A percentile compares a stretch with the other conserved stretches of the same genome.
Conservation (phyloP, 1,140 invertebrate species). For the Sinella curviseta region DNA sequence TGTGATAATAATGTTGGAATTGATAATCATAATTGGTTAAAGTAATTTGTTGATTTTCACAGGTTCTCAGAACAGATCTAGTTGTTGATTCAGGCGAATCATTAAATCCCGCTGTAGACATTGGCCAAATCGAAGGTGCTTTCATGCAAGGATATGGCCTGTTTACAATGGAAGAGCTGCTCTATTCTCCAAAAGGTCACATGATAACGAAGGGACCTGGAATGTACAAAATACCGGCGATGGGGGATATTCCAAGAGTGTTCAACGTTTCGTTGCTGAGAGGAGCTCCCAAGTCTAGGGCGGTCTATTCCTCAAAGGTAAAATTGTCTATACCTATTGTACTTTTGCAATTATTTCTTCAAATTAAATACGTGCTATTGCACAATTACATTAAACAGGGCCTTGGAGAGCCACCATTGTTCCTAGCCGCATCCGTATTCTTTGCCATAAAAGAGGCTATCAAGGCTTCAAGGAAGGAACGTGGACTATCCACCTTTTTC, state of each 20-base stretch:
- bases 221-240: slow-evolving; percentile 67
- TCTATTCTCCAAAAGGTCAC: slow-evolving; percentile 62
- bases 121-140: slow-evolving; percentile 71
- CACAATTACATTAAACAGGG: slow-evolving; percentile 55
- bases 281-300: slow-evolving; percentile 63
- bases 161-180: slow-evolving; percentile 65
- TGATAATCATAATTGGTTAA: slow-evolving; percentile 63
- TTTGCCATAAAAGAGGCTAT: slow-evolving; percentile 65
- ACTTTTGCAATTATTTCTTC: neutral
- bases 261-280: slow-evolving; percentile 70
- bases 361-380: no score
- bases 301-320: slow-evolving; percentile 70
- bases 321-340: no score
- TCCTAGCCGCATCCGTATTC: slow-evolving; percentile 64
- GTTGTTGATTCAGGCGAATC: slow-evolving; percentile 71
- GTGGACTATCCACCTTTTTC: slow-evolving; percentile 59
- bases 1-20: slow-evolving; percentile 66
- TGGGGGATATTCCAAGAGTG: slow-evolving; percentile 60
- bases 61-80: slow-evolving; percentile 68
- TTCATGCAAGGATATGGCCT: slow-evolving; percentile 69
- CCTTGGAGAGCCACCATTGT: slow-evolving; percentile 69
- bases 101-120: slow-evolving; percentile 68
- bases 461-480: slow-evolving; percentile 54
- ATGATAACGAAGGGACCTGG: slow-evolving; percentile 64
- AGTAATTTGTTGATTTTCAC: slow-evolving; percentile 64